phyloP scores from a whole-genome alignment of 2,113 vertebrate genomes.

The Rostratula benghalensis region DNA sequence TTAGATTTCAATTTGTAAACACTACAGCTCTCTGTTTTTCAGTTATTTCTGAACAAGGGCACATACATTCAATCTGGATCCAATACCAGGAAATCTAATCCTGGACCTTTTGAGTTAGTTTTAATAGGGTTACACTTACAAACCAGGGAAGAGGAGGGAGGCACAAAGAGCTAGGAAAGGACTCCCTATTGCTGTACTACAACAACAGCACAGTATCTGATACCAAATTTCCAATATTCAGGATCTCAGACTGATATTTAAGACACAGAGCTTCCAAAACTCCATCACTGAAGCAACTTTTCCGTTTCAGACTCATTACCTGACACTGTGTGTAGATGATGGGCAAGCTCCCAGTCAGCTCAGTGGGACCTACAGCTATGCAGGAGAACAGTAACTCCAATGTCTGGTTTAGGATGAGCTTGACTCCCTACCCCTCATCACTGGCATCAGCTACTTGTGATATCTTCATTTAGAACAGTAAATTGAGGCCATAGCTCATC shows the following conservation, averaged over 20 bases:
- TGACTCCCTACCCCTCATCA: background rate
- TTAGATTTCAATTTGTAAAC: background rate
- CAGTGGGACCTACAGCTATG: background rate
- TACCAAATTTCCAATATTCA: background rate
- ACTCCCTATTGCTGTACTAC: background rate
- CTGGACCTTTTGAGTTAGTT: background rate
- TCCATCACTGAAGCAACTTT: background rate
- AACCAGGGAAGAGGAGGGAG: background rate
- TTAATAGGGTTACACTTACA: background rate
- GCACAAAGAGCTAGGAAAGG: background rate
- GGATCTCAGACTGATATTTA: background rate
- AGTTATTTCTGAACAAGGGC: background rate
- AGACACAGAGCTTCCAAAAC: background rate
- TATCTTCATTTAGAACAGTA: background rate
- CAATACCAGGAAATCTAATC: background rate
- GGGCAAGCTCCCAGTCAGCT: background rate
- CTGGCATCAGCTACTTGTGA: accelerated
- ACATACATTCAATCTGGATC: background rate
- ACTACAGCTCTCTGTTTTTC: background rate
- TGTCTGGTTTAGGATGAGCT: background rate
- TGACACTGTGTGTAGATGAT: background rate
- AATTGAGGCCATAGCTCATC: background rate
- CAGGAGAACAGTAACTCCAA: background rate
- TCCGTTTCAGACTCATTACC: background rate
- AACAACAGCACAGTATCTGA: background rate